Evolutionary conservation across 2,888 invertebrate genomes (phyloP), one percentile per base, ranked within the genome.

Genomic region (Phengaris alcon): DNA sequence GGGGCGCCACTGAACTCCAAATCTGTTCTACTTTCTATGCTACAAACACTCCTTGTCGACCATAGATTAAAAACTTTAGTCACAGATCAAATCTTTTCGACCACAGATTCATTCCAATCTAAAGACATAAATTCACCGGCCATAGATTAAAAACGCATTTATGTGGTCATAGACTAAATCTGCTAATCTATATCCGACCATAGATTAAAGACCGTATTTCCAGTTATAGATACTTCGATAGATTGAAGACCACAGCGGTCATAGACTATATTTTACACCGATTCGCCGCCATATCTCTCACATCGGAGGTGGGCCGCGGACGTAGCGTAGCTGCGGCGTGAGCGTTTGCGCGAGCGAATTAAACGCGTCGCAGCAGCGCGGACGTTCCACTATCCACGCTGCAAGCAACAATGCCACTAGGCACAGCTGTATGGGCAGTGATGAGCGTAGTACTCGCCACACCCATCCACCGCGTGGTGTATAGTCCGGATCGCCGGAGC

Each of bases 321-420:
- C 95, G 87, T 97, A 97, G 81, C 96, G 95, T 76, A 97, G 92
- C 83, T 97, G 97, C 6, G 97, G 97, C n/a, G 96, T 95, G 64
- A 97, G 89, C 0, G 96, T 96, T 82, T 96, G 94, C 74, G 96
- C 95, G 79, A 97, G 94, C 75, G 96, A 96, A 90, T 97, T 96
- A 82, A 97, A 94, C 75, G 95, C 95, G 85, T 97, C 97, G 88
- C 97, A 97, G 88, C 97, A 97, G 73, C 96, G 94, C 0, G 97
- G 97, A 7, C 96, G 95, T 82, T 97, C 96, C 35, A 96, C 94
- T 59, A 97, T 93, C 89, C 96, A 97, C 13, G 96, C 96, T 51
- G 96, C 96, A 78, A 96, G 95, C 74, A 97, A 94, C 57, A 97
- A 89, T 0, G 96, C 95, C 72, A 97, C 94, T 75, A 97, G 91